These are phyloP conservation scores for Amazona guildingii DNA, from an alignment of 2,113 vertebrate species.

Conservation along the genomic window DNA sequence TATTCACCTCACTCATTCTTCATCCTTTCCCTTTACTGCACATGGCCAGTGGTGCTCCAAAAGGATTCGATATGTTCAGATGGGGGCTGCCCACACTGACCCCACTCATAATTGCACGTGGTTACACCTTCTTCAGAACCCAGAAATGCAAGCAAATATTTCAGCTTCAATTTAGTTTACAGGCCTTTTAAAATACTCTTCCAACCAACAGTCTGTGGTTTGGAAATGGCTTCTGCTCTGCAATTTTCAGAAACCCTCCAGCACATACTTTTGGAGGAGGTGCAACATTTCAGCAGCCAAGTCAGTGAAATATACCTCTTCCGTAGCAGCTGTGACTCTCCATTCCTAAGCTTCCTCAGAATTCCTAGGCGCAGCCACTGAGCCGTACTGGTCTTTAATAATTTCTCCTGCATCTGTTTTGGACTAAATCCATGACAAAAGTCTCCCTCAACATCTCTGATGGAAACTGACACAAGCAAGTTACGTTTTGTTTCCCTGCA, in stretches of 20 bases:
- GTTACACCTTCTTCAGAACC: neutral
- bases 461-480: neutral
- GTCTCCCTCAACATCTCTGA: neutral
- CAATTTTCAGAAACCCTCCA: neutral
- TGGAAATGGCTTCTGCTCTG: neutral
- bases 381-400: neutral
- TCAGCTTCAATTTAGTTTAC: neutral
- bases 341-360: neutral
- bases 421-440: neutral
- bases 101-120: neutral
- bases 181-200: neutral
- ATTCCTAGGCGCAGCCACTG: neutral
- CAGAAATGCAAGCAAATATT: neutral
- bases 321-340: neutral
- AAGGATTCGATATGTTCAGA: neutral
- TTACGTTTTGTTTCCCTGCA: neutral
- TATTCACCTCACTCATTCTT: neutral
- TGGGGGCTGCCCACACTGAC: neutral
- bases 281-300: neutral
- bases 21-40: neutral
- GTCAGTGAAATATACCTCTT: neutral
- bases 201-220: slow-evolving; percentile 23
- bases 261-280: neutral
- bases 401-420: neutral
- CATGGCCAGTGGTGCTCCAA: neutral